Evolutionary conservation across 2,113 vertebrate genomes (phyloP).

Genomic region (Erythrocercus mccallii): DNA sequence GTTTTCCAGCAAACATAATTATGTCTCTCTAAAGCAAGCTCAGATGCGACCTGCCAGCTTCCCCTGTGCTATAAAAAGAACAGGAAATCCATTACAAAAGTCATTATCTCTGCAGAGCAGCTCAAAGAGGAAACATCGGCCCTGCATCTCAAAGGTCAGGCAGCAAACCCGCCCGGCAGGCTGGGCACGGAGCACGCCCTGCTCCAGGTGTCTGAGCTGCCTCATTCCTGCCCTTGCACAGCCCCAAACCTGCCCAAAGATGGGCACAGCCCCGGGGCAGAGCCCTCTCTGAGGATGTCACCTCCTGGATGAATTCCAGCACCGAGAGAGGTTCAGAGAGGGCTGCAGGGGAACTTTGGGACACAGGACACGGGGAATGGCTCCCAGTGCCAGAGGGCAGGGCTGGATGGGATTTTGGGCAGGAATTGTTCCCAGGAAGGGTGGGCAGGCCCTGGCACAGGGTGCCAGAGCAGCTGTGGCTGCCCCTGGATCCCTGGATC

Average conservation of each 20-base stretch:
- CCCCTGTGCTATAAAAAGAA: conserved; percentile 12
- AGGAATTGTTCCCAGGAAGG: fast-evolving
- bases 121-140: not conserved
- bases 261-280: fast-evolving
- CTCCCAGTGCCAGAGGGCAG: not conserved
- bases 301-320: too few relatives aligned
- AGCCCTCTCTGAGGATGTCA: fast-evolving
- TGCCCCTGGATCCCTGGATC: not conserved
- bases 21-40: not conserved
- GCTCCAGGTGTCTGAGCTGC: not conserved
- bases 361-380: not conserved
- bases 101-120: conserved; percentile 6
- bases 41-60: not conserved
- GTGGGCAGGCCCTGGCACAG: not conserved
- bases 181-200: not conserved
- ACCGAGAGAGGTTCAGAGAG: not conserved
- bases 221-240: not conserved
- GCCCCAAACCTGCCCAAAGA: not conserved
- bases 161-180: not conserved
- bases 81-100: conserved; percentile 37
- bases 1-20: not conserved
- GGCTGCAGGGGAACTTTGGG: not conserved
- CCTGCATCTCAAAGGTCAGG: not conserved
- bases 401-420: fast-evolving
- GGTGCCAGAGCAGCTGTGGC: not conserved